Evolutionary conservation across 2,113 vertebrate species (phyloP).

Genomic region (Hystrix cristata): DNA sequence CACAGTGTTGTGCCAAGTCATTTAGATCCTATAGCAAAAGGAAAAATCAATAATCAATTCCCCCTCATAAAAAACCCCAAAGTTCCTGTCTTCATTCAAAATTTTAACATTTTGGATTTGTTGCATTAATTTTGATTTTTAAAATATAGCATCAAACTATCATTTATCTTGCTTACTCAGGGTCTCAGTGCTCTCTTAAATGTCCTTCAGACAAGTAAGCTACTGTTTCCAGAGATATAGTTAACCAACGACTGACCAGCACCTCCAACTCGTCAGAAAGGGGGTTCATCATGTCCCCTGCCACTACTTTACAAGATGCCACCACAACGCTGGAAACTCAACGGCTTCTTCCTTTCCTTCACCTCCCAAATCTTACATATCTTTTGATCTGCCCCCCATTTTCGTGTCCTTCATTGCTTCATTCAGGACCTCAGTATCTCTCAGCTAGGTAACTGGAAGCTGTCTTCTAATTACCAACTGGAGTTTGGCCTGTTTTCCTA

Average conservation of each 20-base stretch:
- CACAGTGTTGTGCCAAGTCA: not conserved
- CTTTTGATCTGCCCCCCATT: not conserved
- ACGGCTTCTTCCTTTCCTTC: not conserved
- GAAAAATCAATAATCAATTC: not conserved
- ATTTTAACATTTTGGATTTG: not conserved
- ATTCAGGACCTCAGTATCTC: not conserved
- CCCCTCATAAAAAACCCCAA: not conserved
- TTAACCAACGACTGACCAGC: not conserved
- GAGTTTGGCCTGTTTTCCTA: slow-evolving; percentile 11
- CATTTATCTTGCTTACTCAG: not conserved
- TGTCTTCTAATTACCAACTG: not conserved
- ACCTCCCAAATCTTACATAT: not conserved
- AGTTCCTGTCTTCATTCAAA: slow-evolving; percentile 44
- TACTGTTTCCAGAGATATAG: not conserved
- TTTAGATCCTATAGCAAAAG: slow-evolving; percentile 20
- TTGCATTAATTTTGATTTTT: not conserved
- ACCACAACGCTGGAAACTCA: not conserved
- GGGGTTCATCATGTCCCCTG: not conserved
- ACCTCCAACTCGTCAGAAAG: not conserved
- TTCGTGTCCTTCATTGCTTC: not conserved
- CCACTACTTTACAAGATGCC: not conserved
- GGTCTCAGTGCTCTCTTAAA: not conserved
- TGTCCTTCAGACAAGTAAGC: not conserved
- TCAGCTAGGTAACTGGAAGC: not conserved
- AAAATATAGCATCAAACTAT: not conserved